Evolutionary conservation across 1,140 invertebrate species (phyloP).

Genomic region (Asbolus verrucosus): DNA sequence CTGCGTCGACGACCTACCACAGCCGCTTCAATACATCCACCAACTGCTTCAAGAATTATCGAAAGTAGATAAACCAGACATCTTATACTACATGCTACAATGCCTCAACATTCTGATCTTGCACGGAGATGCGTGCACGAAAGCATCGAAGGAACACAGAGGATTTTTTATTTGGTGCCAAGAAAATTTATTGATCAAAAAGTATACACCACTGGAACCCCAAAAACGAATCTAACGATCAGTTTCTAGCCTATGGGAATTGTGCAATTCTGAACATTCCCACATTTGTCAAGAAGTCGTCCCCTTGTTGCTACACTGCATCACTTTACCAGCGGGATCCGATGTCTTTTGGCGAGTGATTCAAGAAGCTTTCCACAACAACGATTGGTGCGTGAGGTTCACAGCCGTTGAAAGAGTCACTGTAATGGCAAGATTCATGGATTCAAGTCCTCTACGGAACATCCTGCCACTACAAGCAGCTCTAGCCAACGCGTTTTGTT

Average conservation of each 20-base stretch:
- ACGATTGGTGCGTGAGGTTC: slow-evolving; percentile 92
- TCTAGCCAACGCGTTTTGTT: slow-evolving; percentile 96
- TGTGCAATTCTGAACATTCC: slow-evolving; percentile 92
- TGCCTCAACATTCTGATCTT: slow-evolving; percentile 93
- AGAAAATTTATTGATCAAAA: slow-evolving; percentile 94
- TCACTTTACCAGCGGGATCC: slow-evolving; percentile 90
- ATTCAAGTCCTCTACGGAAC: slow-evolving; percentile 85
- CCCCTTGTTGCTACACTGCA: slow-evolving; percentile 92
- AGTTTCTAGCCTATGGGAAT: slow-evolving; percentile 87
- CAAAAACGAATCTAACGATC: neutral
- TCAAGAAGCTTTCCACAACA: slow-evolving; percentile 92
- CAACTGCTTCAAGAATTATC: slow-evolving; percentile 88
- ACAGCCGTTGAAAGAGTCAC: slow-evolving; percentile 94
- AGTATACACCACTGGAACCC: slow-evolving; percentile 69
- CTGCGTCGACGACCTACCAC: slow-evolving; percentile 89
- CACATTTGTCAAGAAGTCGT: slow-evolving; percentile 92
- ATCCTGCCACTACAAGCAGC: slow-evolving; percentile 91
- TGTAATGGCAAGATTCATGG: slow-evolving; percentile 92
- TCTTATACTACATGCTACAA: slow-evolving; percentile 92
- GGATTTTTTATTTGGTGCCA: slow-evolving; percentile 98
- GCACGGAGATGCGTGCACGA: slow-evolving; percentile 92
- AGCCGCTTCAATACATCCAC: slow-evolving; percentile 93
- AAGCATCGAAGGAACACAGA: slow-evolving; percentile 88
- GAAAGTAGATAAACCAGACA: slow-evolving; percentile 88
- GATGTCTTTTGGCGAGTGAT: slow-evolving; percentile 96